A percentile compares a stretch with the other conserved stretches of the same genome.
Evolutionary conservation across 2,113 vertebrate genomes (phyloP).

Genomic region (Centropristis striata): DNA sequence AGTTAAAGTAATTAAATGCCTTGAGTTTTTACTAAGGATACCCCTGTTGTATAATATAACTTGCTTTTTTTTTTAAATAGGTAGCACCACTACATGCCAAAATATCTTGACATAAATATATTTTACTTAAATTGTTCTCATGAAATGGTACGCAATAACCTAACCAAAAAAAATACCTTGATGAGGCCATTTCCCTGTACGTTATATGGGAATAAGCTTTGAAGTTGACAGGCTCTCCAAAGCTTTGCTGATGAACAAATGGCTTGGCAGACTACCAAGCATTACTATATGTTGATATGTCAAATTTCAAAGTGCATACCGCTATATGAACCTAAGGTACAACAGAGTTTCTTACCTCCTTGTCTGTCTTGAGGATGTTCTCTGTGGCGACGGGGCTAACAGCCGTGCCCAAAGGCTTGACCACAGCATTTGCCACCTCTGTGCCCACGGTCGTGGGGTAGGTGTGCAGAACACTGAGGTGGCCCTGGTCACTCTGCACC

Average conservation of each 20-base stretch:
- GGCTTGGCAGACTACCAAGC: neutral
- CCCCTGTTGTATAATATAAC: neutral
- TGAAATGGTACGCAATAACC: neutral
- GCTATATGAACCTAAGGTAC: fast-evolving
- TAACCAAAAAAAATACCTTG: neutral
- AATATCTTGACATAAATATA: neutral
- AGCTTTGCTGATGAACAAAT: neutral
- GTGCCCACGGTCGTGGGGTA: conserved; percentile 93
- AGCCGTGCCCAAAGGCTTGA: conserved; percentile 92
- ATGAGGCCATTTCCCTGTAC: neutral
- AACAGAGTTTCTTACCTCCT: conserved; percentile 89
- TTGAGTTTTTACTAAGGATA: neutral
- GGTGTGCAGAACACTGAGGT: conserved; percentile 96
- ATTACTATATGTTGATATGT: neutral
- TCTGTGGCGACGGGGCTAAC: conserved; percentile 90
- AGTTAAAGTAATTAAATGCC: neutral
- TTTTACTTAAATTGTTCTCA: neutral
- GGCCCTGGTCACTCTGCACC: conserved; percentile 95
- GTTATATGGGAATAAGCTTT: neutral
- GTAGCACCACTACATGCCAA: neutral
- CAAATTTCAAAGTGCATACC: neutral
- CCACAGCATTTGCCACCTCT: conserved; percentile 95
- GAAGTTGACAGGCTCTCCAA: neutral
- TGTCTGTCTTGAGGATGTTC: conserved; percentile 96
- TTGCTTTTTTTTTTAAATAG: neutral